Conservation (phyloP, 1,140 invertebrate genomes). For the Trichonephila clavipes region DNA sequence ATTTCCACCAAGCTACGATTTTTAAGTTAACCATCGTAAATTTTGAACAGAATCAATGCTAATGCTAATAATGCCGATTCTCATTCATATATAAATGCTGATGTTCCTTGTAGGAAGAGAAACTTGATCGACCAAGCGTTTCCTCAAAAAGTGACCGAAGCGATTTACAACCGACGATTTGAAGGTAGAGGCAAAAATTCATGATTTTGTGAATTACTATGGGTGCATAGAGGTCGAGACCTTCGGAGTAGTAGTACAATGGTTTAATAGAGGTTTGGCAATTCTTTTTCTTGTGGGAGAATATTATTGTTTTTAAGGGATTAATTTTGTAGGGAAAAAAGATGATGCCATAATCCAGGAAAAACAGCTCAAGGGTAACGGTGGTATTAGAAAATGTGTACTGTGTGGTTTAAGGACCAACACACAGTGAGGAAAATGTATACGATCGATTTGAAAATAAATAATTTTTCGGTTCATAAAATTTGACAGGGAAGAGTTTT, state of each 20-base stretch:
- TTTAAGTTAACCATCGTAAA: not conserved
- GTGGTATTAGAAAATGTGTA: not conserved
- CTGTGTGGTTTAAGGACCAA: not conserved
- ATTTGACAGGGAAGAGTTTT: not conserved
- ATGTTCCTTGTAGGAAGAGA: not conserved
- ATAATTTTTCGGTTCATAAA: not conserved
- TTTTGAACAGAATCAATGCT: not conserved
- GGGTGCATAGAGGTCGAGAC: not conserved
- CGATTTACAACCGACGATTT: not conserved
- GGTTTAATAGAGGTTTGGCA: not conserved
- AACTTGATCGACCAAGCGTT: conserved; percentile 40
- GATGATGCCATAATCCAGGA: not conserved
- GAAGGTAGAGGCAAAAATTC: not conserved
- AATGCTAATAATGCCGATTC: conserved; percentile 14
- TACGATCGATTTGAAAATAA: not conserved
- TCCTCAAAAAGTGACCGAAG: conserved; percentile 37
- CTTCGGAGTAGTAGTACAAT: not conserved
- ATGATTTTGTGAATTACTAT: not conserved
- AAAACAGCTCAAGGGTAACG: not conserved
- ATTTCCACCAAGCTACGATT: not conserved
- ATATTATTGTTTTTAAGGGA: conserved; percentile 20
- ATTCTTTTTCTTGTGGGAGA: not conserved
- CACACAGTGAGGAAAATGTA: not conserved
- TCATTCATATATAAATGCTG: not conserved
- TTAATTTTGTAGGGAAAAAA: not conserved